Evolutionary conservation across 2,113 vertebrate genomes (phyloP).

Genomic region (Oreocharis arfaki): DNA sequence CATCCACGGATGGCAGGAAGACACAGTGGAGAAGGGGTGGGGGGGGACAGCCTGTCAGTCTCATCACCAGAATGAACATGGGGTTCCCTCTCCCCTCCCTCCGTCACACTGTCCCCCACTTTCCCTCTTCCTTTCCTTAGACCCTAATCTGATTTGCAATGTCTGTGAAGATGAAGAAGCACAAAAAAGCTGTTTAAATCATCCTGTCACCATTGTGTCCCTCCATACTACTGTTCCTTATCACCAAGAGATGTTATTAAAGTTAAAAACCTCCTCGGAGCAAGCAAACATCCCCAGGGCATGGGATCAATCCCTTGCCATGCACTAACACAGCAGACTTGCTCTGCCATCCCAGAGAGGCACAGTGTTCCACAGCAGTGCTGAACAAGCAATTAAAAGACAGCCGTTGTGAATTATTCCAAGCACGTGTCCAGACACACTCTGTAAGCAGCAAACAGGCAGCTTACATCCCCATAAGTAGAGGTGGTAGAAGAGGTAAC

Average conservation of each 20-base stretch:
- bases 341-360: not conserved
- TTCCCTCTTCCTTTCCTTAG: not conserved
- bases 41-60: not conserved
- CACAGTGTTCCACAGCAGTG: not conserved
- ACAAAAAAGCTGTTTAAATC: conserved; percentile 67
- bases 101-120: not conserved
- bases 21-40: not conserved
- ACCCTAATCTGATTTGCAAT: conserved; percentile 64
- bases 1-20: not conserved
- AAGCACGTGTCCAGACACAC: not conserved
- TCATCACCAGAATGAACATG: not conserved
- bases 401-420: not conserved
- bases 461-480: not conserved
- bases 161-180: conserved; percentile 62
- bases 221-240: not conserved
- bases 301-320: not conserved
- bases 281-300: conserved; percentile 13
- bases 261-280: conserved; percentile 59
- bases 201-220: conserved; percentile 56
- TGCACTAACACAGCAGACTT: not conserved
- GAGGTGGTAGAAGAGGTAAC: not conserved
- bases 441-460: not conserved
- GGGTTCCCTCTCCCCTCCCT: not conserved
- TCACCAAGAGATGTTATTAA: conserved; percentile 50
- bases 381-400: conserved; percentile 39